Evolutionary conservation across 2,113 vertebrate species (phyloP).

Genomic region (Pterocles burchelli): DNA sequence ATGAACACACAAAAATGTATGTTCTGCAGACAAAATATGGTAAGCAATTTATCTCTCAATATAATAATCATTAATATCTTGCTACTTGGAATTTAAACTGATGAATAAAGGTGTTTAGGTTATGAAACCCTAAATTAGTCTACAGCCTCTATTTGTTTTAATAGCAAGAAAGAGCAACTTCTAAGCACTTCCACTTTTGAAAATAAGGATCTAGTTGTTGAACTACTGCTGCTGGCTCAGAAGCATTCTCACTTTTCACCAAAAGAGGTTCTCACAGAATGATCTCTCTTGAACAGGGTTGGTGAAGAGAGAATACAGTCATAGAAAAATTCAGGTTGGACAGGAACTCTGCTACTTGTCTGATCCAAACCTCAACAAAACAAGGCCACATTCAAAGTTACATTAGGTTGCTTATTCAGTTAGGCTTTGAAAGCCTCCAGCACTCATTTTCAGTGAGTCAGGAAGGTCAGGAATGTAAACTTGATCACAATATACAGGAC

Average conservation of each 20-base stretch:
- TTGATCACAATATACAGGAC: neutral
- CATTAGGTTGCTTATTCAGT: neutral
- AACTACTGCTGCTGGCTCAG: neutral
- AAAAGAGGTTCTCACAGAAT: neutral
- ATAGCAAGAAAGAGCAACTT: neutral
- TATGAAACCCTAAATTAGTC: neutral
- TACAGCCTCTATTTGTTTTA: neutral
- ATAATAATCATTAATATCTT: neutral
- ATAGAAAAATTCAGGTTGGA: neutral
- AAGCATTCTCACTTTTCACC: neutral
- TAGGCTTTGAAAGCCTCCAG: neutral
- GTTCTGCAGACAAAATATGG: neutral
- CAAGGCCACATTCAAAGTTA: neutral
- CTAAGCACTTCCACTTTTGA: neutral
- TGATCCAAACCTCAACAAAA: neutral
- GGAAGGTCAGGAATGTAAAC: neutral
- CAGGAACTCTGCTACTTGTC: neutral
- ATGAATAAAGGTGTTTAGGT: neutral
- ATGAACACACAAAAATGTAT: neutral
- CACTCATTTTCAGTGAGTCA: neutral
- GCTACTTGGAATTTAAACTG: neutral
- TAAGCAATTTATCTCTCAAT: constrained; percentile 23
- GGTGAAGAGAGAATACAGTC: neutral
- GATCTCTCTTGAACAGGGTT: neutral
- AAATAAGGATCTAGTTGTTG: neutral